A percentile compares a stretch with the other conserved stretches of the same genome.
Conservation (phyloP, 2,888 invertebrate genomes). For the Hylaea fasciaria region DNA sequence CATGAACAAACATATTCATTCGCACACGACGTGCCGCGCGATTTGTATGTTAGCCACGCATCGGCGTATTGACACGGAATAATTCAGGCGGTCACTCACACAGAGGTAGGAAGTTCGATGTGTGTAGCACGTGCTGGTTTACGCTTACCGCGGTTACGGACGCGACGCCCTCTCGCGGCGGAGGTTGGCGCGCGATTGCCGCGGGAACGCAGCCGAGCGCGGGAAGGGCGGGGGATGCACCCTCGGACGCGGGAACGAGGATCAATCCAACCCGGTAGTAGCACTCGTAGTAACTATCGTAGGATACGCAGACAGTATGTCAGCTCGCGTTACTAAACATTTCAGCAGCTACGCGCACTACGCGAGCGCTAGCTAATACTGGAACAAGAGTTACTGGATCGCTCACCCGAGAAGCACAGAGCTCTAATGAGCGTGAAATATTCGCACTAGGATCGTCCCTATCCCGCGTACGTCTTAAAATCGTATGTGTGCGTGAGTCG, state of each 20-base stretch:
- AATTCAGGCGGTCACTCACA: conserved; percentile 75
- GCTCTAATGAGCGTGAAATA: not conserved
- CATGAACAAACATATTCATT: conserved; percentile 77
- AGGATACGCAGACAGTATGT: conserved; percentile 19
- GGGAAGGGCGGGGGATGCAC: conserved; percentile 73
- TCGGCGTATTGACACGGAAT: conserved; percentile 76
- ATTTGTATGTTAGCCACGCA: conserved; percentile 77
- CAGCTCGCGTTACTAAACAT: conserved; percentile 13
- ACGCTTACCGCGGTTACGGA: conserved; percentile 50
- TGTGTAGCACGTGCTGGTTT: conserved; percentile 65
- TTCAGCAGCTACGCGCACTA: not conserved
- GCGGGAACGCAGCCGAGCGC: conserved; percentile 48
- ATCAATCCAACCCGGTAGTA: conserved; percentile 66
- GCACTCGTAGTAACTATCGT: conserved; percentile 41
- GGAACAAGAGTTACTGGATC: too few species aligned
- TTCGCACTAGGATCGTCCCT: not conserved
- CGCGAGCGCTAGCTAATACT: not conserved
- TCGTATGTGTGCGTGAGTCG: not conserved
- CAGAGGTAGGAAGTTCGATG: conserved; percentile 56
- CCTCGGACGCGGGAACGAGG: conserved; percentile 56
- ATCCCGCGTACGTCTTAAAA: not conserved
- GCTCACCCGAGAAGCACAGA: too few species aligned
- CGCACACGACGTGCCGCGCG: conserved; percentile 65
- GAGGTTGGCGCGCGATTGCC: conserved; percentile 81
- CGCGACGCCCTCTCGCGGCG: conserved; percentile 78